phyloP scores from a whole-genome alignment of 2,113 vertebrate species.

The Zosterops japonicus region DNA sequence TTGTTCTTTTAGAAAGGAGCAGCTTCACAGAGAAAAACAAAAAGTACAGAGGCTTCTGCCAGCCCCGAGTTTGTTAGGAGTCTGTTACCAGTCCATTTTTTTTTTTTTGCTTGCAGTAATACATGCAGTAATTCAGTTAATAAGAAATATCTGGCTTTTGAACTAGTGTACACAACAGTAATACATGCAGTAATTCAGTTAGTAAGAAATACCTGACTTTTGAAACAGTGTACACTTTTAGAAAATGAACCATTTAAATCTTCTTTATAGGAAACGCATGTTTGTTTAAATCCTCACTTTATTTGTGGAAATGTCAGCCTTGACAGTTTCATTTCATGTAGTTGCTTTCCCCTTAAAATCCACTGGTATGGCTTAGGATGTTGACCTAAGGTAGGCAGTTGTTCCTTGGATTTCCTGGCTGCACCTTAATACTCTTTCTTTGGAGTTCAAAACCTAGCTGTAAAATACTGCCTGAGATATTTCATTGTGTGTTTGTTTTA shows the following conservation, averaged over 20 bases:
- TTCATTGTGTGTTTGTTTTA: background rate
- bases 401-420: conserved; percentile 42
- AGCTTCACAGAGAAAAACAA: background rate
- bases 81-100: background rate
- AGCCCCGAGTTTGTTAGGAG: background rate
- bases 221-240: background rate
- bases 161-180: background rate
- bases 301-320: background rate
- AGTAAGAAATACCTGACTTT: background rate
- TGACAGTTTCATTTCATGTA: background rate
- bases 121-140: background rate
- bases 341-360: background rate
- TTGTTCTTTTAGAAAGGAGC: background rate
- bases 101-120: background rate
- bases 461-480: background rate
- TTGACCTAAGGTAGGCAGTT: background rate
- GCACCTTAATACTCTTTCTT: background rate
- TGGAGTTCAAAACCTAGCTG: background rate
- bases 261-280: background rate
- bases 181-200: background rate
- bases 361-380: background rate
- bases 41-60: background rate
- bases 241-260: background rate
- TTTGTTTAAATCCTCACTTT: background rate
- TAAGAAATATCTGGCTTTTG: background rate